These are phyloP conservation scores for Aldabrachelys gigantea DNA, from an alignment of 2,113 vertebrate genomes.

Conservation along the genomic window DNA sequence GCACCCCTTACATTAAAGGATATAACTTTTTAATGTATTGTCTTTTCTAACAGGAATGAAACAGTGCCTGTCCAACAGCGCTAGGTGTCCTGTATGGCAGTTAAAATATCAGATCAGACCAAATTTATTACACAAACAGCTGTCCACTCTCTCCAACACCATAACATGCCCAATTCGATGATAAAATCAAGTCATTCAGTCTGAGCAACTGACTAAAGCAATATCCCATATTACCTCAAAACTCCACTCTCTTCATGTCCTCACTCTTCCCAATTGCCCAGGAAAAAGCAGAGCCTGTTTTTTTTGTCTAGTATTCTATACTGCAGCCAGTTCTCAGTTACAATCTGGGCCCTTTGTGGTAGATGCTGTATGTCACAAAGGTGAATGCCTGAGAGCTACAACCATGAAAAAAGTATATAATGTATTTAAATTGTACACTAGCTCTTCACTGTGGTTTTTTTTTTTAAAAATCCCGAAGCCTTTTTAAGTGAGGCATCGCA, in stretches of 20 bases:
- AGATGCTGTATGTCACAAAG: neutral
- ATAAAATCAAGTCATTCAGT: neutral
- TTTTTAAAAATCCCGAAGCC: neutral
- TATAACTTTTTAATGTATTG: neutral
- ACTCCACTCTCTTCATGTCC: neutral
- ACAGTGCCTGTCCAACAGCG: neutral
- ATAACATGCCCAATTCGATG: no score
- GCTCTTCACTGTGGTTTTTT: neutral
- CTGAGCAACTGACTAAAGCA: neutral
- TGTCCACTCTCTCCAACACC: no score
- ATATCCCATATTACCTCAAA: neutral
- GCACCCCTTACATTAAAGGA: neutral
- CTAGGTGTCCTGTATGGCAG: neutral
- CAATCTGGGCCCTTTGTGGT: accelerated
- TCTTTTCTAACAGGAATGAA: neutral
- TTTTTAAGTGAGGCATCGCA: neutral
- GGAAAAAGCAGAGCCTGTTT: neutral
- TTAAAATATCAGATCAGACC: neutral
- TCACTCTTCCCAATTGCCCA: neutral
- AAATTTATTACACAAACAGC: neutral
- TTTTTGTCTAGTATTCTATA: neutral
- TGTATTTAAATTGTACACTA: neutral
- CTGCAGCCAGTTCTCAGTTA: neutral
- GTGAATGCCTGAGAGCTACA: no score
- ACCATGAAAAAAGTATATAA: neutral